Conservation (phyloP, 2,888 invertebrate species). For the Synanthedon formicaeformis region DNA sequence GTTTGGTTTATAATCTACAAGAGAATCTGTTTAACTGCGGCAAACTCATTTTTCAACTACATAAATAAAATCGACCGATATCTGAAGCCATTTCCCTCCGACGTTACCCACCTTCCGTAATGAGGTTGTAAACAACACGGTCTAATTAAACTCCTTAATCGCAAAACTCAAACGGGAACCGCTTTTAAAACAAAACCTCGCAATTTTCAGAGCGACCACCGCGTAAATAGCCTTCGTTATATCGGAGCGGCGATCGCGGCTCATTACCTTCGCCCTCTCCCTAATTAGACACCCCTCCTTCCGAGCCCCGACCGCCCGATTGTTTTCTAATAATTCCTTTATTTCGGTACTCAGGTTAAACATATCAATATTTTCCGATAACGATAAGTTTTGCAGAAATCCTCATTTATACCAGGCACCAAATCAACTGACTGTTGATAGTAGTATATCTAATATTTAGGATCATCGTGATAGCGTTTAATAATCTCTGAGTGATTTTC, state of each 20-base stretch:
- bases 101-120: constrained; percentile 53
- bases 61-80: constrained; percentile 61
- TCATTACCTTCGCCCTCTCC: constrained; percentile 61
- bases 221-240: constrained; percentile 66
- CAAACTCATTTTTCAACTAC: constrained; percentile 64
- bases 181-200: constrained; percentile 69
- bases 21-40: constrained; percentile 42
- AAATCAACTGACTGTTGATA: too few relatives aligned
- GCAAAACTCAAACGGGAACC: constrained; percentile 69
- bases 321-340: constrained; percentile 68
- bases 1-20: constrained; percentile 38
- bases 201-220: constrained; percentile 66
- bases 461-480: too few relatives aligned
- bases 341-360: constrained; percentile 31
- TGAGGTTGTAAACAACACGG: constrained; percentile 69
- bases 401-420: too few relatives aligned
- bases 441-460: too few relatives aligned
- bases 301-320: constrained; percentile 32
- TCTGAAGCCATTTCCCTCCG: constrained; percentile 46
- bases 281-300: constrained; percentile 60
- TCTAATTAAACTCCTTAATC: constrained; percentile 71
- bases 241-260: constrained; percentile 68
- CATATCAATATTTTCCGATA: too few relatives aligned
- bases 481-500: too few relatives aligned
- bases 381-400: too few relatives aligned